Base-by-base conservation (phyloP, 2,888 invertebrate genomes). In the Diplolepis rosae region DNA sequence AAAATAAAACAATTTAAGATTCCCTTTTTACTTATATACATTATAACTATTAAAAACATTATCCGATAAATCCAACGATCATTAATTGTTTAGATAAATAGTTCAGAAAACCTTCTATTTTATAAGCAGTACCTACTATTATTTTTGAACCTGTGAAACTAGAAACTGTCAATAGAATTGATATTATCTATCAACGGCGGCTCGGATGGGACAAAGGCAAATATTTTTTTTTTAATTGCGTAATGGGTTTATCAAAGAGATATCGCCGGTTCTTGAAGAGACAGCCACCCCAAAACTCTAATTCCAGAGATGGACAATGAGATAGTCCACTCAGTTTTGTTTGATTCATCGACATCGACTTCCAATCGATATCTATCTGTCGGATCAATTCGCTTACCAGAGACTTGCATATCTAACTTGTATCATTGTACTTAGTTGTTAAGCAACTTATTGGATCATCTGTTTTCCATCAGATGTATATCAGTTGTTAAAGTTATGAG, bases 251-350 rank as follows among this genome's bases (percentile, higher is more conserved):
- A 61, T 61, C 61, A 61, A 61, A 61, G 61, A 39, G 35, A 61
- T 35, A 61, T 39, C 35, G 61, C 61, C 61, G 30, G 79, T 82
- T 82, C 76, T 73, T 79, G 79, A 83, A 74, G 75, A 77, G 80
- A 84, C 82, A 82, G 78, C 84, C 84, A 85, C 84, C 85, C 84
- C 74, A 80, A 80, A 77, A 77, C 79, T 76, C 83, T 78, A 80
- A 85, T 85, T 85, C 85, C 82, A 76, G 28, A 73, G 82, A 82
- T 80, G 75, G 75, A 75, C 77, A 67, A 30, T 35, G 45, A 42
- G 77, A 77, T 75, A 73, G 73, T 69, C 73, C n/a, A n/a, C n/a
- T 72, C 70, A 72, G 66, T 71, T 74, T 75, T 77, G 76, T 79
- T 80, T 80, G 80, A 80, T 80, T 80, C 79, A 77, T 79, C 77